These are phyloP conservation scores for Drosophila anomalata DNA, from an alignment of 2,888 invertebrate genomes.

Conservation along the genomic window DNA sequence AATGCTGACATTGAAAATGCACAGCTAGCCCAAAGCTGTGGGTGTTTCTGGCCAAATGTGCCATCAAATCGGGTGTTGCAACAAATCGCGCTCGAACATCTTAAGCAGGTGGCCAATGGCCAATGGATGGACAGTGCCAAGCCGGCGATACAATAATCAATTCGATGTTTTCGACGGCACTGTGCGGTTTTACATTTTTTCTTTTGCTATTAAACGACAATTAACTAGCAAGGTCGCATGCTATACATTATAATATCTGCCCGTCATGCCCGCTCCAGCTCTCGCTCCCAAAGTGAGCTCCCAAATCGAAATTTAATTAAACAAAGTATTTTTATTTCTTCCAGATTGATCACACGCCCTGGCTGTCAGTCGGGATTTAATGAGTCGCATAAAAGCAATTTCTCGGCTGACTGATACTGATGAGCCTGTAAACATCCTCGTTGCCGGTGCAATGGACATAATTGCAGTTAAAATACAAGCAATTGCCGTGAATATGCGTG, in stretches of 20 bases:
- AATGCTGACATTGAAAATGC: slow-evolving; percentile 75
- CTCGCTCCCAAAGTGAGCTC: slow-evolving; percentile 32
- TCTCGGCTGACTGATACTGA: slow-evolving; percentile 43
- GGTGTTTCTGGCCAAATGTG: slow-evolving; percentile 69
- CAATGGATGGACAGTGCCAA: slow-evolving; percentile 38
- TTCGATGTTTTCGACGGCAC: slow-evolving; percentile 10
- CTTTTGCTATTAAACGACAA: slow-evolving; percentile 42
- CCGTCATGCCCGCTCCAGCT: slow-evolving; percentile 34
- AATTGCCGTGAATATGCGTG: slow-evolving; percentile 17
- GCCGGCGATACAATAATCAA: slow-evolving; percentile 7
- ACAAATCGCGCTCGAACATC: slow-evolving; percentile 65
- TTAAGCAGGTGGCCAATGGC: slow-evolving; percentile 33
- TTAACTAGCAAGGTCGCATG: slow-evolving; percentile 51
- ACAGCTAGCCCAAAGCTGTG: slow-evolving; percentile 50
- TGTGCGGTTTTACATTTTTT: slow-evolving; percentile 27
- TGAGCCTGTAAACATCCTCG: slow-evolving; percentile 67
- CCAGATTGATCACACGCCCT: slow-evolving; percentile 40
- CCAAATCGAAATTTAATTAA: slow-evolving; percentile 43
- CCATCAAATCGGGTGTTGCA: slow-evolving; percentile 67
- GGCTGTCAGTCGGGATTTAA: slow-evolving; percentile 35
- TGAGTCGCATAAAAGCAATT: slow-evolving; percentile 50
- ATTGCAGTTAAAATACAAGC: slow-evolving; percentile 50
- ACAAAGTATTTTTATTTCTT: slow-evolving; percentile 33
- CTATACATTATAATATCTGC: slow-evolving; percentile 33
- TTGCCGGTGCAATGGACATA: slow-evolving; percentile 42